These are phyloP conservation scores for Sparidentex hasta DNA, from an alignment of 2,797 vertebrate genomes.

Conservation along the genomic window DNA sequence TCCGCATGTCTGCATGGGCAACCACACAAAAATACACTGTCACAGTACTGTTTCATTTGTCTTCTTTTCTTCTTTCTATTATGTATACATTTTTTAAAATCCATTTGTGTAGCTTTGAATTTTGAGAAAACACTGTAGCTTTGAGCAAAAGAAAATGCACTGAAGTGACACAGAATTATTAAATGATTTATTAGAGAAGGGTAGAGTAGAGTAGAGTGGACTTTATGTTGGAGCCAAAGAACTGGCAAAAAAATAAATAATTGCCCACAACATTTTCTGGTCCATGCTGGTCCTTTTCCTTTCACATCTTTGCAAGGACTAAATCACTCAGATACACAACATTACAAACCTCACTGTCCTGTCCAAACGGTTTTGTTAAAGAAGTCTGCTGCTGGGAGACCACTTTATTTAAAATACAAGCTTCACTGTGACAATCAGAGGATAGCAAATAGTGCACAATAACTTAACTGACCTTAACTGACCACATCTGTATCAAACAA, in stretches of 20 bases:
- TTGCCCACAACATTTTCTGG: background rate
- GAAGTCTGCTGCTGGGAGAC: background rate
- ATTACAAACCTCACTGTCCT: background rate
- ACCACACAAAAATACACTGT: background rate
- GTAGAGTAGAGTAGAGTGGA: background rate
- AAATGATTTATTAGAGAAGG: background rate
- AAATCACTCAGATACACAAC: background rate
- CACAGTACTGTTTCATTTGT: rapidly evolving
- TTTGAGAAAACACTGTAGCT: background rate
- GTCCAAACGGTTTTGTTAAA: background rate
- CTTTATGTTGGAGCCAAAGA: background rate
- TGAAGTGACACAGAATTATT: background rate
- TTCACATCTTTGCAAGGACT: background rate
- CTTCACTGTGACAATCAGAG: background rate
- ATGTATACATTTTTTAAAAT: background rate
- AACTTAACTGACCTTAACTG: no score
- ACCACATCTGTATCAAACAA: background rate
- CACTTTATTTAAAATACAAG: background rate
- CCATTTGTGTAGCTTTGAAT: background rate
- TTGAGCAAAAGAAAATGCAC: background rate
- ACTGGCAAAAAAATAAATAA: background rate
- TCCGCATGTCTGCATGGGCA: constrained; percentile 89
- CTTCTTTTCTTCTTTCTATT: background rate
- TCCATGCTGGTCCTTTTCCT: background rate
- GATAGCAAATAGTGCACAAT: no score